A percentile compares a stretch with the other conserved stretches of the same genome.
Evolutionary conservation across 2,797 vertebrate genomes (phyloP).

Genomic region (Bradypus variegatus): DNA sequence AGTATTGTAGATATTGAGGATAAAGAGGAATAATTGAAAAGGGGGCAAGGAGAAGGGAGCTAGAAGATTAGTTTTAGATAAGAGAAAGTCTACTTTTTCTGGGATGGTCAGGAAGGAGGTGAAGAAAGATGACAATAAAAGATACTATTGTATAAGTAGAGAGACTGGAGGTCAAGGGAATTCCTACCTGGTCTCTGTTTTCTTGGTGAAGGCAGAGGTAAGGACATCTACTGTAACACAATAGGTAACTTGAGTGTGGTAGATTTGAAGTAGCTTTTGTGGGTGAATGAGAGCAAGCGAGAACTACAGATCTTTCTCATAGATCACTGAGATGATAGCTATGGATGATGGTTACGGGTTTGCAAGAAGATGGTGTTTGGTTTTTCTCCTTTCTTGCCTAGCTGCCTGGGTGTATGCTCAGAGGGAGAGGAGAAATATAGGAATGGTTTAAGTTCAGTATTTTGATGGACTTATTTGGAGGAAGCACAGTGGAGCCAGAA

Average conservation of each 20-base stretch:
- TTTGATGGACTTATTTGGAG: neutral
- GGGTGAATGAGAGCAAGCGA: neutral
- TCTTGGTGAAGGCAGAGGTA: neutral
- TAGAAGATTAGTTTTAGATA: neutral
- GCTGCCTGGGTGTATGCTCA: neutral
- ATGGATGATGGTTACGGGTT: neutral
- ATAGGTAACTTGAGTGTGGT: neutral
- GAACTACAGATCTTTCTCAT: neutral
- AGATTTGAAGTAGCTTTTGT: neutral
- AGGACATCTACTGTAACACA: neutral
- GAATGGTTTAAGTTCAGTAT: neutral
- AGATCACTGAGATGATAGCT: neutral
- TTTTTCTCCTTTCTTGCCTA: neutral
- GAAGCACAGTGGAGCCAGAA: neutral
- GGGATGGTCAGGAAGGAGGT: neutral
- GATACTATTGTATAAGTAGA: neutral
- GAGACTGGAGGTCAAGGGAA: neutral
- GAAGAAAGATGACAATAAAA: neutral
- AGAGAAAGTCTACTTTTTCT: neutral
- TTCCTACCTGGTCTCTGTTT: neutral
- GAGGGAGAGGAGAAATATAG: neutral
- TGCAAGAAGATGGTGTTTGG: neutral
- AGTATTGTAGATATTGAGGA: too few species aligned
- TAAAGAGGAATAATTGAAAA: too few species aligned
- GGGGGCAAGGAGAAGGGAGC: neutral